Conservation (phyloP, 2,113 vertebrate species). For the Alouatta palliata region DNA sequence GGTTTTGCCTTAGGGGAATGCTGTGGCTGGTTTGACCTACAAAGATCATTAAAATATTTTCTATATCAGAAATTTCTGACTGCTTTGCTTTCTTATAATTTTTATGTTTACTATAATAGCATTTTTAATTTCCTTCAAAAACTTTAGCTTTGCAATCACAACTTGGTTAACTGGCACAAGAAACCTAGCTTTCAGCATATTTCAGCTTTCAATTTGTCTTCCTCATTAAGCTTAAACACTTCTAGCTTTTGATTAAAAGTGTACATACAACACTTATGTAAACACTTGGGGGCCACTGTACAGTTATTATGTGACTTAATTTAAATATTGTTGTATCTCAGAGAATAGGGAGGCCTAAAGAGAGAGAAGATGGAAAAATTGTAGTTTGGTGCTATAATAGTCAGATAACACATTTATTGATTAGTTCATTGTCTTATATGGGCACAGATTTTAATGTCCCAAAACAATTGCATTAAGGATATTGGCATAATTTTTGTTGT, state of each 20-base stretch:
- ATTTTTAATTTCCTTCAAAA: not conserved
- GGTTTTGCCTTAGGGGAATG: not conserved
- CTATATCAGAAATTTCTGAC: not conserved
- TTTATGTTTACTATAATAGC: not conserved
- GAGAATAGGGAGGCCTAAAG: not conserved
- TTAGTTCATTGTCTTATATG: not conserved
- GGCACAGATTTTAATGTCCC: not conserved
- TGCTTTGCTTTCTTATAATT: not conserved
- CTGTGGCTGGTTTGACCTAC: not conserved
- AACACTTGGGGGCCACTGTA: not conserved
- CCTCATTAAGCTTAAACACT: not conserved
- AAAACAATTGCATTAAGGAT: not conserved
- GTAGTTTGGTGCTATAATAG: not conserved
- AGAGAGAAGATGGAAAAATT: not conserved
- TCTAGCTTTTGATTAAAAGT: not conserved
- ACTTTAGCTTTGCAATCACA: not conserved
- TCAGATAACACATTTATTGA: not conserved
- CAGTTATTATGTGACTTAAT: not conserved
- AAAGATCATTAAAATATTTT: not conserved
- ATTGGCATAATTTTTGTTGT: too few relatives aligned
- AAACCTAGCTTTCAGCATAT: not conserved
- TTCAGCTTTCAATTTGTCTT: not conserved
- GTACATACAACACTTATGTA: not conserved
- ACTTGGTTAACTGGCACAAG: not conserved
- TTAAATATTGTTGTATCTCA: not conserved